phyloP scores from a whole-genome alignment of 2,113 vertebrate genomes.

The Paralichthys olivaceus region DNA sequence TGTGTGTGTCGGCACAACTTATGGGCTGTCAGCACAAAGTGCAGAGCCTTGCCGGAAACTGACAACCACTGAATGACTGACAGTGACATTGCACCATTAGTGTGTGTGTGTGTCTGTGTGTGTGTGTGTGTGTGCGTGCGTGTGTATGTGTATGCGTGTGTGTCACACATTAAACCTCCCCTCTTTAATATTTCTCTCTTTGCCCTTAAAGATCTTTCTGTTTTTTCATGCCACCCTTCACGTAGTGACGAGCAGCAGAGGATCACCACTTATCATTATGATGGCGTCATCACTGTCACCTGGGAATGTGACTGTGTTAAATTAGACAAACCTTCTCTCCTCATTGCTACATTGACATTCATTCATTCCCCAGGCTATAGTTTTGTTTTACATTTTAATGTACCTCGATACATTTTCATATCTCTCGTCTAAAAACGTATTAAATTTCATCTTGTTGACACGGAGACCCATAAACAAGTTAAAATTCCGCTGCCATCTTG shows the following conservation, averaged over 20 bases:
- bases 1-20: constrained; percentile 65
- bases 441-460: constrained; percentile 18
- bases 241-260: constrained; percentile 54
- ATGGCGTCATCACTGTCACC: constrained; percentile 88
- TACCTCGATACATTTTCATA: constrained; percentile 33
- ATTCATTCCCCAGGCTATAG: constrained; percentile 7
- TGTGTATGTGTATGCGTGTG: constrained; percentile 40
- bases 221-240: constrained; percentile 26
- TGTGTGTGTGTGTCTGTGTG: constrained; percentile 12
- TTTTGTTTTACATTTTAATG: constrained; percentile 45
- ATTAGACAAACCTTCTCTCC: constrained; percentile 52
- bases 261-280: constrained; percentile 88
- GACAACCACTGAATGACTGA: constrained; percentile 76
- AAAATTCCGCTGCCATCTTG: constrained; percentile 10
- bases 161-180: constrained; percentile 52
- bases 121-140: constrained; percentile 30
- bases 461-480: constrained; percentile 13
- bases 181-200: constrained; percentile 54
- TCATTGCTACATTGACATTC: constrained; percentile 30
- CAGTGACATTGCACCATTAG: constrained; percentile 76
- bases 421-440: neutral
- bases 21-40: constrained; percentile 83
- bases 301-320: constrained; percentile 46
- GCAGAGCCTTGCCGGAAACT: constrained; percentile 79
- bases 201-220: constrained; percentile 32